phyloP scores from a whole-genome alignment of 2,888 invertebrate species.

The Bombylius major region DNA sequence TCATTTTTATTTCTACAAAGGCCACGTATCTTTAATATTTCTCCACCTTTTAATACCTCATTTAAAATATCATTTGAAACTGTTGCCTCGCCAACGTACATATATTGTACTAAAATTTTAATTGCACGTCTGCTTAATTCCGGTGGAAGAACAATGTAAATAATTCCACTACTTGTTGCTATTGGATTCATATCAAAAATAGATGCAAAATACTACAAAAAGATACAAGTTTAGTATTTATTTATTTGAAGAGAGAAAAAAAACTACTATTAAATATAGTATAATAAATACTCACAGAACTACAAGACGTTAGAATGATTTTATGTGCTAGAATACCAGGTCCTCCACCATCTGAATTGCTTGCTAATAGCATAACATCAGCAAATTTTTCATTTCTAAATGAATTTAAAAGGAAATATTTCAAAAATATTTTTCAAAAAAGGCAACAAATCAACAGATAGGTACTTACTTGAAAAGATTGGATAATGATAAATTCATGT shows the following conservation, averaged over 20 bases:
- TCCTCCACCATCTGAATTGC: constrained; percentile 42
- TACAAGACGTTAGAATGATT: constrained; percentile 72
- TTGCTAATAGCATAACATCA: constrained; percentile 66
- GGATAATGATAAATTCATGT: constrained; percentile 70
- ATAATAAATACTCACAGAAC: constrained; percentile 36
- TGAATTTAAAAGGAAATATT: background rate
- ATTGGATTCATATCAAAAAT: constrained; percentile 33
- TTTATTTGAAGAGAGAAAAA: background rate
- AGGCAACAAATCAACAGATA: background rate
- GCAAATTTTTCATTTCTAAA: constrained; percentile 64
- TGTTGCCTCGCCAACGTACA: constrained; percentile 69
- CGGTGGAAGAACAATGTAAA: constrained; percentile 64
- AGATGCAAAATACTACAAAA: constrained; percentile 30
- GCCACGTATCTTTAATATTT: constrained; percentile 67
- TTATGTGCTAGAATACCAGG: constrained; percentile 74
- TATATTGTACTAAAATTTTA: constrained; percentile 71
- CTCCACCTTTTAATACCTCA: constrained; percentile 68
- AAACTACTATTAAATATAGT: too few relatives aligned
- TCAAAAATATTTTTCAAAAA: background rate
- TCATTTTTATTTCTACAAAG: constrained; percentile 47
- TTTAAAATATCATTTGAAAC: constrained; percentile 75
- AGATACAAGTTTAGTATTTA: background rate
- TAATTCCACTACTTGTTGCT: constrained; percentile 24
- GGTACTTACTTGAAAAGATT: constrained; percentile 43
- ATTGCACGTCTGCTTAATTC: constrained; percentile 69